Percentiles rank a stretch among this genome's conserved stretches.
Conservation (phyloP, 2,888 invertebrate species). For the Brachylomia viminalis region DNA sequence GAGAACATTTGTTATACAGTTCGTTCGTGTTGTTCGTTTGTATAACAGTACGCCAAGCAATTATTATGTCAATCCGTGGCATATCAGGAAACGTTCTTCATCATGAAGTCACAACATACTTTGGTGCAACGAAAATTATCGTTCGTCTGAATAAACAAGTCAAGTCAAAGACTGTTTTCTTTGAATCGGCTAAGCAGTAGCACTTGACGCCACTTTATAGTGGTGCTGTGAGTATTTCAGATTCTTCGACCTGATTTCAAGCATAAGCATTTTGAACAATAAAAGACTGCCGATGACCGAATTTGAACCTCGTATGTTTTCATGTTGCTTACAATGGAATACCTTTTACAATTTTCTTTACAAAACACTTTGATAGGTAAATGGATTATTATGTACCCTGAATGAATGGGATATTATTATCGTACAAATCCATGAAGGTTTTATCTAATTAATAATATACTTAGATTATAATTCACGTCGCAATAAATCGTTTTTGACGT, state of each 20-base stretch:
- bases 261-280: neutral
- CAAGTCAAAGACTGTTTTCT: neutral
- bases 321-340: neutral
- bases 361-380: neutral
- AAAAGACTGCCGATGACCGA: neutral
- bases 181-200: neutral
- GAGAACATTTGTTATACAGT: conserved; percentile 8
- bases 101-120: neutral
- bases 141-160: neutral
- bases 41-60: neutral
- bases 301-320: neutral
- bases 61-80: neutral
- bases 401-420: neutral
- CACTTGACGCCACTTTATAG: neutral
- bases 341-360: neutral
- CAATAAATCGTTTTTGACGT: conserved; percentile 5
- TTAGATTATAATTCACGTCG: neutral
- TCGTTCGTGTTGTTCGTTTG: no score
- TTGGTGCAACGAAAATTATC: neutral
- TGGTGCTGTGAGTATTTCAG: neutral
- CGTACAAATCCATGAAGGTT: neutral
- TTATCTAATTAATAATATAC: neutral
- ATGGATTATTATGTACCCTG: neutral
- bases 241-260: neutral
- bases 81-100: neutral